Evolutionary conservation across 2,888 invertebrate species (phyloP).

Genomic region (Eumacrocentrus americanus): DNA sequence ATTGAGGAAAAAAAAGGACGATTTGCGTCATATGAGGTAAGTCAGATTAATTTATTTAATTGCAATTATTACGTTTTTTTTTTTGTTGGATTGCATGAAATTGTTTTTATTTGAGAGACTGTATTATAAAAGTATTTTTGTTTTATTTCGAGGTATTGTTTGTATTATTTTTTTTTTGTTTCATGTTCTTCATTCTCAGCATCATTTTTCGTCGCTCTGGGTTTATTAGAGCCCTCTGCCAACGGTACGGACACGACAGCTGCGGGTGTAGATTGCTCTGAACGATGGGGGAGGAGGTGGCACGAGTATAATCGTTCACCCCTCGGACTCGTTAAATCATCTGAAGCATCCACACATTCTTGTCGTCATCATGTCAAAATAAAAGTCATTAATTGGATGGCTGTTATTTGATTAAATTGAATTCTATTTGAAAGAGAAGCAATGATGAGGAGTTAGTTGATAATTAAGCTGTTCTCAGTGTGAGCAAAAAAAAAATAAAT

Average conservation of each 20-base stretch:
- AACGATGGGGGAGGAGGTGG: slow-evolving; percentile 14
- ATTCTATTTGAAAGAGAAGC: too few species aligned
- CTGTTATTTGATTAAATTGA: neutral
- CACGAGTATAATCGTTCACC: slow-evolving; percentile 39
- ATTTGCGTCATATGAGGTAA: too few species aligned
- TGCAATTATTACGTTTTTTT: neutral
- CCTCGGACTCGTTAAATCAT: slow-evolving; percentile 46
- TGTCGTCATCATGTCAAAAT: neutral
- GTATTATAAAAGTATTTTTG: neutral
- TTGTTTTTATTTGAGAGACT: neutral
- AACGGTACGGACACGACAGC: slow-evolving; percentile 37
- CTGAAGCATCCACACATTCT: slow-evolving; percentile 37
- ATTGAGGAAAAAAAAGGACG: neutral
- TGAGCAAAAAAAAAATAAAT: too few species aligned
- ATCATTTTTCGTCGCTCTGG: neutral
- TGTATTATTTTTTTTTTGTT: neutral
- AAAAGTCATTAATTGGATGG: too few species aligned
- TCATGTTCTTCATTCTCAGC: neutral
- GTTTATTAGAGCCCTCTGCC: slow-evolving; percentile 42
- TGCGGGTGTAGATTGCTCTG: slow-evolving; percentile 44
- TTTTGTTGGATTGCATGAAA: neutral
- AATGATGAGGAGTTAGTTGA: too few species aligned
- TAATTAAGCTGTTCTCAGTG: too few species aligned
- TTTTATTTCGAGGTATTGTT: neutral
- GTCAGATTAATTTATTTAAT: too few species aligned